Conservation (phyloP, 2,113 vertebrate species). For the Solea solea region DNA sequence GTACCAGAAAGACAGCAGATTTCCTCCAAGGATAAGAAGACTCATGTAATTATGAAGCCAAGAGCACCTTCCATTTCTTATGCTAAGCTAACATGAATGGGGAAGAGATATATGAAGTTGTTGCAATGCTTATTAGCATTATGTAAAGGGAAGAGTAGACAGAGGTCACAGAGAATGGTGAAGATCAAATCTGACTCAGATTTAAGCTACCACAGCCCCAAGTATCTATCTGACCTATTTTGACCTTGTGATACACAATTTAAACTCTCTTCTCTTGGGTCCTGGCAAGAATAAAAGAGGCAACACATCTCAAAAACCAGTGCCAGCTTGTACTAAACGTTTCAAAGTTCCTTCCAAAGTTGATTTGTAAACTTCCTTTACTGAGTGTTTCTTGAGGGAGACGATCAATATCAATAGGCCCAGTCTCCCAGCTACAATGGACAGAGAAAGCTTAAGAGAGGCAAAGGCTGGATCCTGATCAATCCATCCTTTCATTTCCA, state of each 20-base stretch:
- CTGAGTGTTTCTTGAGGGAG: slow-evolving; percentile 42
- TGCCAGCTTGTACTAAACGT: slow-evolving; percentile 47
- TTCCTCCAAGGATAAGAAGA: slow-evolving; percentile 67
- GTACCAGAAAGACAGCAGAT: slow-evolving; percentile 62
- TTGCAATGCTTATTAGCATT: slow-evolving; percentile 36
- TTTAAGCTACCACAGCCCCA: background rate
- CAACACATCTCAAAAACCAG: slow-evolving; percentile 16
- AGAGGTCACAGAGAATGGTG: slow-evolving; percentile 22
- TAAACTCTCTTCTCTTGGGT: slow-evolving; percentile 1
- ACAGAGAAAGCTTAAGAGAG: slow-evolving; percentile 79
- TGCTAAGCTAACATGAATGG: slow-evolving; percentile 49
- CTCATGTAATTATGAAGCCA: slow-evolving; percentile 63
- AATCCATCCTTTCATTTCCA: slow-evolving; percentile 82
- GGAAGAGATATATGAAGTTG: slow-evolving; percentile 37
- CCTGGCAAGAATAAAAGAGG: slow-evolving; percentile 12
- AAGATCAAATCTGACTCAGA: slow-evolving; percentile 1
- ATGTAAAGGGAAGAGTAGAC: slow-evolving; percentile 7
- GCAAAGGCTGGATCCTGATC: slow-evolving; percentile 75
- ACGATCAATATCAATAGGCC: slow-evolving; percentile 77
- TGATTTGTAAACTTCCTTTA: slow-evolving; percentile 61
- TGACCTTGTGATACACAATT: slow-evolving; percentile 1
- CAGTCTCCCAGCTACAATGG: slow-evolving; percentile 79
- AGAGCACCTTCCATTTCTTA: slow-evolving; percentile 56
- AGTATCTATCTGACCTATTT: slow-evolving; percentile 2
- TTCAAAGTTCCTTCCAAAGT: background rate